A percentile compares a stretch with the other conserved stretches of the same genome.
Evolutionary conservation across 2,888 invertebrate genomes (phyloP).

Genomic region (Tinea trinotella): DNA sequence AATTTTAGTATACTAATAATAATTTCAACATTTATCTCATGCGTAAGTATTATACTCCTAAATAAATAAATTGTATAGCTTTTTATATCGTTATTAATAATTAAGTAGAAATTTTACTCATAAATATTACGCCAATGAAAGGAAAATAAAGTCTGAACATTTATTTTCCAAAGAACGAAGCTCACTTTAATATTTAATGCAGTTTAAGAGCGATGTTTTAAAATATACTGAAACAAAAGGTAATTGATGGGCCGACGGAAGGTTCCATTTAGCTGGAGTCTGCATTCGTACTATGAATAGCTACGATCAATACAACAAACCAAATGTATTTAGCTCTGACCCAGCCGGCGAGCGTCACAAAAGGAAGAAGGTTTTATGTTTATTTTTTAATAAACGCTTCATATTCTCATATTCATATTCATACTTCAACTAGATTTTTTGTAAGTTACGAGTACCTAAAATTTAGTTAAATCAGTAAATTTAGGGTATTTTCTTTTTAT

Average conservation of each 20-base stretch:
- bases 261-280: constrained; percentile 20
- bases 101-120: no score
- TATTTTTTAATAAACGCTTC: background rate
- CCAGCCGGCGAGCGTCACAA: constrained; percentile 11
- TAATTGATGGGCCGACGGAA: constrained; percentile 1
- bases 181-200: constrained; percentile 11
- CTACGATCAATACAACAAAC: constrained; percentile 31
- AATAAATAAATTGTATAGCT: no score
- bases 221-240: constrained; percentile 4
- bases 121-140: background rate
- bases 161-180: background rate
- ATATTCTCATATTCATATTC: constrained; percentile 21
- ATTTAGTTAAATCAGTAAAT: no score
- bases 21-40: background rate
- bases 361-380: background rate
- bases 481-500: no score
- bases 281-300: constrained; percentile 28
- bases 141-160: background rate
- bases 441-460: no score
- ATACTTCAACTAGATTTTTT: constrained; percentile 26
- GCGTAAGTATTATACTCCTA: no score
- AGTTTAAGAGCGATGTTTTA: constrained; percentile 1
- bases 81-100: no score
- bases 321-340: constrained; percentile 30
- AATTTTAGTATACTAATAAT: no score